Evolutionary conservation across 2,797 vertebrate genomes (phyloP).

Genomic region (Danio aesculapii): DNA sequence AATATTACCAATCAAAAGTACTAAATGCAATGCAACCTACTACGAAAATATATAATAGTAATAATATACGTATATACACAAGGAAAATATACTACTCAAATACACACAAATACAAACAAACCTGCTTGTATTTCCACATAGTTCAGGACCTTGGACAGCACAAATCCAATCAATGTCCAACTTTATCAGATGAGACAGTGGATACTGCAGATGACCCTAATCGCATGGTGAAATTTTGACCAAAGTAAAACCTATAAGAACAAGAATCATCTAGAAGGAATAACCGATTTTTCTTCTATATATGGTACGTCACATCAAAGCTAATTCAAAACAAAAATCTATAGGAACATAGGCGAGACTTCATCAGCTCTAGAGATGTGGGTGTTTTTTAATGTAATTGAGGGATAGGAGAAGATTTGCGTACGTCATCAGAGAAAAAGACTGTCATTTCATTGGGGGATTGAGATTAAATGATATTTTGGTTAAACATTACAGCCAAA

Average conservation of each 20-base stretch:
- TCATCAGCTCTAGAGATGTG: not conserved
- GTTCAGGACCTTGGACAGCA: constrained; percentile 77
- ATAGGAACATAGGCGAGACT: no score
- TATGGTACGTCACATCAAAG: not conserved
- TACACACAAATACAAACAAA: not conserved
- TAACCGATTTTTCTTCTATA: not conserved
- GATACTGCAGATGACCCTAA: not conserved
- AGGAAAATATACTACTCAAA: not conserved
- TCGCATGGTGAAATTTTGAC: not conserved
- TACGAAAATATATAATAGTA: not conserved
- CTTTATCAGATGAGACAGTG: constrained; percentile 14
- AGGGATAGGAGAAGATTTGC: not conserved
- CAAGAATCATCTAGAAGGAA: not conserved
- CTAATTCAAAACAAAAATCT: no score
- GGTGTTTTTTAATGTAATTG: not conserved
- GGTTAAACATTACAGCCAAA: not conserved
- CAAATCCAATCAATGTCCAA: constrained; percentile 47
- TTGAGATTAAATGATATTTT: not conserved
- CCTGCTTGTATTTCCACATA: constrained; percentile 46
- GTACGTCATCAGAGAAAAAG: not conserved
- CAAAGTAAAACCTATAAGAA: not conserved
- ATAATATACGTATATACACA: no score
- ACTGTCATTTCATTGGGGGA: not conserved
- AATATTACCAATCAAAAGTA: not conserved
- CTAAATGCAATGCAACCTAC: not conserved